Percentiles rank a stretch among this genome's conserved stretches.
Evolutionary conservation across 2,888 invertebrate species (phyloP).

Genomic region (Ferdinandea cuprea): DNA sequence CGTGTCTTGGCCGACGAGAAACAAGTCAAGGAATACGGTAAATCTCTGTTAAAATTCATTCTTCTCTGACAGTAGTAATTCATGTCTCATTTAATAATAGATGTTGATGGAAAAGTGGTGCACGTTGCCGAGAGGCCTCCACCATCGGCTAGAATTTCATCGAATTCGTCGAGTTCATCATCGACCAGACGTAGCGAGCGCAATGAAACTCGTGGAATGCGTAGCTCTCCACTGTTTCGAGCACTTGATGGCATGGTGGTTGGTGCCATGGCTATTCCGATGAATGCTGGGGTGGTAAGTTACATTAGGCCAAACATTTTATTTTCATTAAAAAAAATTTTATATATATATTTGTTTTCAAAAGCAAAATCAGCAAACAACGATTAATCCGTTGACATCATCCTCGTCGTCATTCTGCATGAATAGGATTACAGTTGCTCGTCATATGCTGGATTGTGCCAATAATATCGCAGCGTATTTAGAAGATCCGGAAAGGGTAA

Average conservation of each 20-base stretch:
- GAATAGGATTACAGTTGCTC: conserved; percentile 83
- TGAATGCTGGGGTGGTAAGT: conserved; percentile 78
- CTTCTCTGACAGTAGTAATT: neutral
- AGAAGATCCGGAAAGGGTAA: conserved; percentile 82
- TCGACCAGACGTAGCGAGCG: conserved; percentile 82
- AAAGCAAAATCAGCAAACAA: conserved; percentile 77
- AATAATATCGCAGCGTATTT: conserved; percentile 83
- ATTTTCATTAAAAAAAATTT: neutral
- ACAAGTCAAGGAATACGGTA: conserved; percentile 93
- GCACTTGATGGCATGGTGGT: conserved; percentile 82
- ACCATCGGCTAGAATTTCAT: conserved; percentile 84
- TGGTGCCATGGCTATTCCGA: conserved; percentile 83
- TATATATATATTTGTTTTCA: conserved; percentile 14
- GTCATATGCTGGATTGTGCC: conserved; percentile 83
- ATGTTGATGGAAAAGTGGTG: conserved; percentile 95
- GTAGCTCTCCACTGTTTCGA: conserved; percentile 81
- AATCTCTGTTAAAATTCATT: conserved; percentile 74
- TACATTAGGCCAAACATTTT: neutral
- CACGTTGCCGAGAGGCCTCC: conserved; percentile 96
- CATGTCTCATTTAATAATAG: conserved; percentile 82
- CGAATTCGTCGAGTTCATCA: conserved; percentile 75
- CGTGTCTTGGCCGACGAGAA: conserved; percentile 95
- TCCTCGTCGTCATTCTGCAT: conserved; percentile 83
- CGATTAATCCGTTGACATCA: conserved; percentile 80
- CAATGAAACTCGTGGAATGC: conserved; percentile 80